Evolutionary conservation across 2,113 vertebrate genomes (phyloP), one percentile per base, ranked within the genome.

Genomic region (Calonectris borealis): DNA sequence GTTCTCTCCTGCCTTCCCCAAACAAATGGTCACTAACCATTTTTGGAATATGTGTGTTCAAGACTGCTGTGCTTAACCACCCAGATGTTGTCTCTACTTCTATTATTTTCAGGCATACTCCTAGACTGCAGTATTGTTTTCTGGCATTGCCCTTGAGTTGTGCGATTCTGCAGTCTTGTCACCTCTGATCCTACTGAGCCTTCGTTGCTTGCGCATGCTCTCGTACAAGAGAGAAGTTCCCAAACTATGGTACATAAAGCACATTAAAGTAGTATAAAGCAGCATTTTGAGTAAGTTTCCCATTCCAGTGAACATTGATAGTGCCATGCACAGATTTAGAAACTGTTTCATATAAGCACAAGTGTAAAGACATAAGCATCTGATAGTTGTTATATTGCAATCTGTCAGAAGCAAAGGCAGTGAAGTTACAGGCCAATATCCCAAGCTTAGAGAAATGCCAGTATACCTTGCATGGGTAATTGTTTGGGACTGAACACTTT

Each of bases 171-270:
- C 58, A 64, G 13, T 44, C 49, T 44, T 27, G 17, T n/a, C 40
- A 49, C 15, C 24, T 55, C 38, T 29, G 10, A 20, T 25, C n/a
- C 49, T 89, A 16, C 48, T 78, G 21, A 72, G 44, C 11, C 38
- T 58, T 54, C 0, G 0, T 7, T 75, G 20, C 20, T 64, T 32
- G 24, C 3, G 2, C 22, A 44, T 21, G 32, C 22, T 70, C 22
- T 49, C 13, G 9, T 13, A 44, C 11, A 86, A 27, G 26, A 73
- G 4, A 57, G 31, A 32, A 11, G 31, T 9, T 86, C 18, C 44
- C 21, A 36, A 72, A 75, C 2, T 8, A 26, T 16, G 15, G n/a
- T 5, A 54, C 14, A 32, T 25, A 55, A 86, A 79, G 40, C n/a
- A 75, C 13, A 22, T 17, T 22, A 24, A 48, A 61, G 42, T 12